phyloP scores from a whole-genome alignment of 1,140 invertebrate species.

The Physella acuta region DNA sequence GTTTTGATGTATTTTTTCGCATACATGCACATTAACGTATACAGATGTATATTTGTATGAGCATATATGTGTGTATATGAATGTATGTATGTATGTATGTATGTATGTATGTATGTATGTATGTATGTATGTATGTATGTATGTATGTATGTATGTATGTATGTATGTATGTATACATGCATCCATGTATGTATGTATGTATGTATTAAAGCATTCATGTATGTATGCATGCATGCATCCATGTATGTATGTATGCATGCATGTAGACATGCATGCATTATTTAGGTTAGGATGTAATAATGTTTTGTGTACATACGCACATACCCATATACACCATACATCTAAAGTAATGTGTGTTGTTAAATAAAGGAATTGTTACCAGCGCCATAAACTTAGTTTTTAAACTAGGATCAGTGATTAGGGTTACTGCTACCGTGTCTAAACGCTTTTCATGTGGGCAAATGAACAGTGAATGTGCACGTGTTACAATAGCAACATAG shows the following conservation, averaged over 20 bases:
- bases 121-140: slow-evolving; percentile 29
- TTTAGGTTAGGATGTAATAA: too few species aligned
- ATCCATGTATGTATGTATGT: neutral
- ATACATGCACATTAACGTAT: neutral
- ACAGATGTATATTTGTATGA: slow-evolving; percentile 20
- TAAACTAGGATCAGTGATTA: too few species aligned
- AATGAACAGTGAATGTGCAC: too few species aligned
- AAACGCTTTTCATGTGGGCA: too few species aligned
- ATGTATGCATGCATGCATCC: slow-evolving; percentile 1
- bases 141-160: slow-evolving; percentile 26
- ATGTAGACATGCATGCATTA: slow-evolving; percentile 1
- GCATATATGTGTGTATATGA: slow-evolving; percentile 21
- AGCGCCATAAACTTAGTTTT: too few species aligned
- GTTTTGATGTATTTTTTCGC: neutral
- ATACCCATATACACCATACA: too few species aligned
- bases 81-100: slow-evolving; percentile 19
- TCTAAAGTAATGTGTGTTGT: too few species aligned
- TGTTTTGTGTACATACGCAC: too few species aligned
- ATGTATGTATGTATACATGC: slow-evolving; percentile 8
- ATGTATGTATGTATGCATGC: slow-evolving; percentile 4
- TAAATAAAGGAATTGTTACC: too few species aligned
- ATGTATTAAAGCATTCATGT: neutral
- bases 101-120: slow-evolving; percentile 28
- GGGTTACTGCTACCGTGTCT: too few species aligned
- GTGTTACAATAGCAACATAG: too few species aligned